Base-by-base conservation (phyloP, 2,888 invertebrate species). In the Philopedon plagiatum region DNA sequence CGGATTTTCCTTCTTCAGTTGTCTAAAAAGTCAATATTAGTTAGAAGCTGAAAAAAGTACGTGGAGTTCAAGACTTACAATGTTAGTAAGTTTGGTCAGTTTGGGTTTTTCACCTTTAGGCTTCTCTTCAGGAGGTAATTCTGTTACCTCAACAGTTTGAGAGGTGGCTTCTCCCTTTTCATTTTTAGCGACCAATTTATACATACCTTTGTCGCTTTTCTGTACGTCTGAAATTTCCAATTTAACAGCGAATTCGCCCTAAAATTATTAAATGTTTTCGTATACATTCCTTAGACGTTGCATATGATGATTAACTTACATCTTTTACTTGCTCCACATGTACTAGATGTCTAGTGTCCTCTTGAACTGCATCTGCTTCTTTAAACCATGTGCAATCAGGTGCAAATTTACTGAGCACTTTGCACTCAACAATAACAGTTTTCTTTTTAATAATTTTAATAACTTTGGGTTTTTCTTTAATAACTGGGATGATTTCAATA, bases 401-500 rank as follows among this genome's bases (percentile, higher is more conserved):
- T 80, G 94, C 93, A 83, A 97, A 96, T 87, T 95, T 95, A 79
- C 97, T 97, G 84, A 95, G 92, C 74, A 98, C 95, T 84, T 93
- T 92, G 85, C 97, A 97, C 86, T 97, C 97, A 84, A 98, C 94
- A 78, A 97, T 91, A 78, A 98, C 93, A 78, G 95, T 94, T 84
- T 93, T 94, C 88, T 94, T 96, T 86, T 97, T 97, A 79, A 96
- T 90, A 81, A 97, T 93, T 85, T 94, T 95, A 81, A 97, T 93
- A 79, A 96, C 93, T 87, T 91, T 95, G 64, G 97, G 97, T 84
- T 94, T 95, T 85, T 96, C 96, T 87, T 94, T 95, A 82, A 96
- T 96, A 80, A 96, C 96, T 83, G 96, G 96, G 86, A 96, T 93
- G 89, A 96, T 97, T 93, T 98, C 97, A 87, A 99, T 97, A 87